Evolutionary conservation across 1,140 invertebrate genomes (phyloP), one percentile per base, ranked within the genome.

Genomic region (Drosophila prosaltans): DNA sequence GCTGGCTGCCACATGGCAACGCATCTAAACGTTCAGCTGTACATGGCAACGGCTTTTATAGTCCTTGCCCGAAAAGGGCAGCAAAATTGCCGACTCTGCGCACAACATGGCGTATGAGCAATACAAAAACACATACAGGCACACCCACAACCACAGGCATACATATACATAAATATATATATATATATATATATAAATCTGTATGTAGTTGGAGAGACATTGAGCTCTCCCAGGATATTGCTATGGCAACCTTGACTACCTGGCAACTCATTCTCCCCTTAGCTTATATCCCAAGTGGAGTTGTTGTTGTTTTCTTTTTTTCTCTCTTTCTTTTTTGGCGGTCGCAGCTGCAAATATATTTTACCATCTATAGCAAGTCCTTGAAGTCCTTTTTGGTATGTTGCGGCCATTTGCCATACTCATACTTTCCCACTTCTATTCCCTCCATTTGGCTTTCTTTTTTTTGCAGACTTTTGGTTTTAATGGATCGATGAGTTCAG

Each of bases 221-320:
- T 67, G 41, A 60, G 65, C 67, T 74, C 74, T 81, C 79, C 72
- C 83, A 80, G 80, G 45, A 69, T 81, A 86, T 86, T 85, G 78
- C 80, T 73, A 89, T 89, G 69, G 85, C 84, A 89, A 89, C 85
- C 84, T 89, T 90, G 85, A 81, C 83, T 88, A 88, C 83, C 83
- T 88, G 76, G 65, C 78, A 51, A 77, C 83, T 88, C 77, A 89
- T 89, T 80, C 83, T 77, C 61, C 61, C 54, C 54, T 32, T 64
- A 89, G 77, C 84, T 86, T 83, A 83, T n/a, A 36, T 72, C 80
- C 72, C 75, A 74, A 74, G 68, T 51, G 59, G 67, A 57, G 48
- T 63, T 36, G 28, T 36, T 36, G 32, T 36, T 36, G 3, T 51
- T 51, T 51, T 51, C 26, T 26, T 51, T 40, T 60, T 36, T 16